These are phyloP conservation scores for Diacarnus erythraeanus DNA, from an alignment of 37 sponge, comb jelly and placozoan species.

Conservation along the genomic window DNA sequence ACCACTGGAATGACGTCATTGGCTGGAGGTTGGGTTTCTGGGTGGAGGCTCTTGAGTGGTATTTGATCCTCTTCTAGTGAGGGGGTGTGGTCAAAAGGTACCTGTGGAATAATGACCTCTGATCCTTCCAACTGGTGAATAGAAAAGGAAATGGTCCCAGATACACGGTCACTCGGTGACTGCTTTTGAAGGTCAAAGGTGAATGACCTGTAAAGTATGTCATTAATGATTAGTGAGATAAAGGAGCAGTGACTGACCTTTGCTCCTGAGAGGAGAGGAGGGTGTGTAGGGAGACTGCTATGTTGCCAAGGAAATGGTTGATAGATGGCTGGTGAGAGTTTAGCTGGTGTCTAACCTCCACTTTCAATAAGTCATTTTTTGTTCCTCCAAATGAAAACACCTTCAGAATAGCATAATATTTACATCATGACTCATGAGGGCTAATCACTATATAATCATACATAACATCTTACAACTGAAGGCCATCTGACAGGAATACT, in stretches of 20 bases:
- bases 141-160: constrained; percentile 42
- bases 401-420: too few relatives aligned
- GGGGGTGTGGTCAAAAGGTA: neutral
- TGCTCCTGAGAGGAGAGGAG: constrained; percentile 12
- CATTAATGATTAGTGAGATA: neutral
- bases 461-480: too few relatives aligned
- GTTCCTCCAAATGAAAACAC: constrained; percentile 13
- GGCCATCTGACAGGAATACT: too few relatives aligned
- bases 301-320: constrained; percentile 58
- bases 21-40: too few relatives aligned
- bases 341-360: constrained; percentile 54
- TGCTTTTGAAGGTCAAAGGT: constrained; percentile 48
- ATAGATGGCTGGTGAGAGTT: constrained; percentile 13
- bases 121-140: neutral
- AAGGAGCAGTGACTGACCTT: neutral
- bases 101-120: neutral
- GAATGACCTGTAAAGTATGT: neutral
- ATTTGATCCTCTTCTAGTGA: neutral
- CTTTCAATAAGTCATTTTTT: constrained; percentile 29
- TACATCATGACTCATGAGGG: too few relatives aligned
- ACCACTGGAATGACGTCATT: neutral
- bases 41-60: neutral
- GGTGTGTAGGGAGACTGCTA: neutral
- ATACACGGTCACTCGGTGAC: constrained; percentile 44
- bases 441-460: too few relatives aligned